A percentile compares a stretch with the other conserved stretches of the same genome.
phyloP scores from a whole-genome alignment of 2,113 vertebrate species.

The Corydoras maculifer region DNA sequence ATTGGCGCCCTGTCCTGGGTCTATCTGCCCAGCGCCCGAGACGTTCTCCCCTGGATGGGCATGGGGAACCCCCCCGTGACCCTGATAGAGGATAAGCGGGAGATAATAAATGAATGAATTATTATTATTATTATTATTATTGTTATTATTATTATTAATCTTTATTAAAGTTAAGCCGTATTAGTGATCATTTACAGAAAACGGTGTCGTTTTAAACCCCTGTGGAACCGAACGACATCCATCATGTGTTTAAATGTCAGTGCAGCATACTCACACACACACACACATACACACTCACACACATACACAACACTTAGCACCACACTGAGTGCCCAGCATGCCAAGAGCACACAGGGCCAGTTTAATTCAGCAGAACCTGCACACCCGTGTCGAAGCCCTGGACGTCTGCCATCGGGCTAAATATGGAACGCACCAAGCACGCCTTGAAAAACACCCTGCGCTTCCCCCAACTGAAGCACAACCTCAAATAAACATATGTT shows the following conservation, averaged over 20 bases:
- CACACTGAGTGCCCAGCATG: background rate
- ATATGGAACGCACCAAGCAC: background rate
- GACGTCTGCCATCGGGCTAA: conserved; percentile 12
- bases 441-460: background rate
- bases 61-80: too few relatives aligned
- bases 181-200: too few relatives aligned
- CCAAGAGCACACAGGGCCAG: background rate
- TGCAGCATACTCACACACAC: conserved; percentile 8
- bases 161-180: too few relatives aligned
- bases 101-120: too few relatives aligned
- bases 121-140: too few relatives aligned
- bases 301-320: background rate
- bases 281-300: conserved; percentile 35
- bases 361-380: conserved; percentile 25
- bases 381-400: conserved; percentile 18
- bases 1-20: too few relatives aligned
- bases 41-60: too few relatives aligned
- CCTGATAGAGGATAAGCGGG: too few relatives aligned
- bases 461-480: too few relatives aligned
- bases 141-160: too few relatives aligned
- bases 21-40: too few relatives aligned
- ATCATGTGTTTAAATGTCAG: background rate
- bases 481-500: too few relatives aligned
- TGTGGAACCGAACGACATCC: background rate
- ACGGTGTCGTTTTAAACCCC: background rate